phyloP scores from a whole-genome alignment of 2,888 invertebrate genomes.

The Oscheius sp. region DNA sequence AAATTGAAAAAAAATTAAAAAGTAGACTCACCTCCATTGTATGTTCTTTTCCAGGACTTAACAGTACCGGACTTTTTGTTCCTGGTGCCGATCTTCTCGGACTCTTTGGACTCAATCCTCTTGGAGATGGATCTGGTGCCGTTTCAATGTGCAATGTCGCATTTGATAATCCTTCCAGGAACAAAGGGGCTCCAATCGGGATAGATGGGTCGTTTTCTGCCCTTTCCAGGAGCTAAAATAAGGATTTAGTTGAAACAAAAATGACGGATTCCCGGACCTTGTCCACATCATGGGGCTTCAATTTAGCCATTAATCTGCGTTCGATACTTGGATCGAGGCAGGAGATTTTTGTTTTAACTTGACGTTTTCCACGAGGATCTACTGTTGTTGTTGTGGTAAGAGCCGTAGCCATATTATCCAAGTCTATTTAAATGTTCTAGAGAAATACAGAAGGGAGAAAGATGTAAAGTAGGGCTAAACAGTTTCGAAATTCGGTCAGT shows the following conservation, averaged over 20 bases:
- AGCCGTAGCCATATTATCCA: constrained; percentile 20
- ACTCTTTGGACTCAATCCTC: constrained; percentile 44
- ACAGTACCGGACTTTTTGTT: constrained; percentile 63
- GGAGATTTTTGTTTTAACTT: constrained; percentile 43
- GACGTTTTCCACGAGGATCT: neutral
- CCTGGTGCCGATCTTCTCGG: constrained; percentile 57
- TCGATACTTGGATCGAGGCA: constrained; percentile 49
- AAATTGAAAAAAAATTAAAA: too few species aligned
- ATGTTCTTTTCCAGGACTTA: constrained; percentile 65
- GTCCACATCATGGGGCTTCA: constrained; percentile 9
- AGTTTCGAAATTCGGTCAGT: neutral
- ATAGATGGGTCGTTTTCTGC: constrained; percentile 61
- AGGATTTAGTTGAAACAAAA: neutral
- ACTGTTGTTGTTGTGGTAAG: neutral
- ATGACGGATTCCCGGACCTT: constrained; percentile 5
- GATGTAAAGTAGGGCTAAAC: neutral
- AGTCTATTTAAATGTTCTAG: neutral
- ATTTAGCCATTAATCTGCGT: constrained; percentile 35
- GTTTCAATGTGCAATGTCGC: constrained; percentile 45
- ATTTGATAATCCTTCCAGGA: constrained; percentile 60
- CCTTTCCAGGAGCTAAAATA: constrained; percentile 47
- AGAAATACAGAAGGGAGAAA: neutral
- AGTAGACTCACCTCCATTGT: constrained; percentile 61
- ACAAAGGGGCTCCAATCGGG: constrained; percentile 66
- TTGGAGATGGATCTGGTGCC: constrained; percentile 23